Conservation (phyloP, 2,113 vertebrate species). For the Platysteira castanea region DNA sequence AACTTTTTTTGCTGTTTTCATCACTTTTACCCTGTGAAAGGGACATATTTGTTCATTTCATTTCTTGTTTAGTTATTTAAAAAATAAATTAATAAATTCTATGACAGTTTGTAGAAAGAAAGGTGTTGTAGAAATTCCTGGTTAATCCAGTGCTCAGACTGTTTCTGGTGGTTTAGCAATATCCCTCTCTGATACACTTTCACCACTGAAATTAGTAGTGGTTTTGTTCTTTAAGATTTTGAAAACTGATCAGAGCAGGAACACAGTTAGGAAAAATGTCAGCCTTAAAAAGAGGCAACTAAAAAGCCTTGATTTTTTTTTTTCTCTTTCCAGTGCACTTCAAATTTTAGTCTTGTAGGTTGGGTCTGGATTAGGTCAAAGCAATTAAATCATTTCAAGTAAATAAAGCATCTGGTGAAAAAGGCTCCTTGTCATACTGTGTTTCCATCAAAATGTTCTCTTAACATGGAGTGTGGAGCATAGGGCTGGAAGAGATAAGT, state of each 20-base stretch:
- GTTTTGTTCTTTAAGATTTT: not conserved
- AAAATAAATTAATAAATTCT: not conserved
- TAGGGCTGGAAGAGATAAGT: slow-evolving; percentile 12
- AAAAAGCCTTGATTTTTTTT: not conserved
- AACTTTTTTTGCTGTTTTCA: not conserved
- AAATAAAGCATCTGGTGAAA: slow-evolving; percentile 40
- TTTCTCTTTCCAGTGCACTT: not conserved
- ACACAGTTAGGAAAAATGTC: not conserved
- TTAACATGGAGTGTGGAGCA: not conserved
- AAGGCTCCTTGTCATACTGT: not conserved
- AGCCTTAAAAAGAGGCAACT: not conserved
- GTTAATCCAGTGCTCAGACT: not conserved
- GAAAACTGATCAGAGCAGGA: not conserved
- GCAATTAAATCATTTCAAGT: slow-evolving; percentile 31
- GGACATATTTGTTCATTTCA: not conserved
- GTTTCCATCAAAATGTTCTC: slow-evolving; percentile 23
- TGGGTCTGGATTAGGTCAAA: slow-evolving; percentile 10
- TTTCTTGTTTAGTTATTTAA: not conserved
- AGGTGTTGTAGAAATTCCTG: not conserved
- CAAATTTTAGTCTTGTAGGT: not conserved
- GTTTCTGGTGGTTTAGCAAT: not conserved
- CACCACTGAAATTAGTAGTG: not conserved
- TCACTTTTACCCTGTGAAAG: not conserved
- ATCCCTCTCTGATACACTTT: not conserved
- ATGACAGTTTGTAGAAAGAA: not conserved